A percentile compares a stretch with the other conserved stretches of the same genome.
These are phyloP conservation scores for Tupaia chinensis DNA, from an alignment of 2,113 vertebrate genomes.

Conservation along the genomic window DNA sequence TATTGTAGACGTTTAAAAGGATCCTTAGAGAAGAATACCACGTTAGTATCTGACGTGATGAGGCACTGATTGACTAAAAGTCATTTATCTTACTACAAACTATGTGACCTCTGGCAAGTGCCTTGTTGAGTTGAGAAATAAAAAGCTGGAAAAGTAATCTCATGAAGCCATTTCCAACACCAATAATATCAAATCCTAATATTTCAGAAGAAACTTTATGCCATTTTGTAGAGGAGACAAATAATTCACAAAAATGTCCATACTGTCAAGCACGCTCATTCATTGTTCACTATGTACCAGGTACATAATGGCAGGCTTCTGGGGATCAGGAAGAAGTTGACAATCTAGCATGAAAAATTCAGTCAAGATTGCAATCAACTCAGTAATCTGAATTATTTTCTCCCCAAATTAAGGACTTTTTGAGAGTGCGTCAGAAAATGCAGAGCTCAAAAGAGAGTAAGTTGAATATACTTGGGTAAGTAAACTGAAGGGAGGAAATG, in stretches of 20 bases:
- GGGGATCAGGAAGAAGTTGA: background rate
- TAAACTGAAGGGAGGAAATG: background rate
- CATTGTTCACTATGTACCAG: background rate
- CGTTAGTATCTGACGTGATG: background rate
- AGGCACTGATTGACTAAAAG: background rate
- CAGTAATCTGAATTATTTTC: background rate
- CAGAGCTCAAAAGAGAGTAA: background rate
- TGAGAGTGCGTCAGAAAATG: constrained; percentile 10
- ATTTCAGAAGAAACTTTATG: background rate
- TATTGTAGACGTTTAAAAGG: background rate
- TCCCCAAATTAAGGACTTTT: constrained; percentile 21
- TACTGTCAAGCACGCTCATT: background rate
- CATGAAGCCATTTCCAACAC: background rate
- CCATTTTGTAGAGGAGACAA: background rate
- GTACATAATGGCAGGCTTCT: background rate
- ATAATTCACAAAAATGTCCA: constrained; percentile 39
- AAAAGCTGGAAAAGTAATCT: constrained; percentile 8
- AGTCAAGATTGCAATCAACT: background rate
- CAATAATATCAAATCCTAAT: constrained; percentile 23
- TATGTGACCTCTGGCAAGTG: background rate
- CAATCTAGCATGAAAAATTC: constrained; percentile 2
- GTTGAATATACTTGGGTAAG: background rate
- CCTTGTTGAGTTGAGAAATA: background rate
- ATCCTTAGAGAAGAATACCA: background rate
- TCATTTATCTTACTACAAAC: background rate